A percentile compares a stretch with the other conserved stretches of the same genome.
These are phyloP conservation scores for Sinotaia quadrata DNA, from an alignment of 2,888 invertebrate genomes.

Conservation along the genomic window DNA sequence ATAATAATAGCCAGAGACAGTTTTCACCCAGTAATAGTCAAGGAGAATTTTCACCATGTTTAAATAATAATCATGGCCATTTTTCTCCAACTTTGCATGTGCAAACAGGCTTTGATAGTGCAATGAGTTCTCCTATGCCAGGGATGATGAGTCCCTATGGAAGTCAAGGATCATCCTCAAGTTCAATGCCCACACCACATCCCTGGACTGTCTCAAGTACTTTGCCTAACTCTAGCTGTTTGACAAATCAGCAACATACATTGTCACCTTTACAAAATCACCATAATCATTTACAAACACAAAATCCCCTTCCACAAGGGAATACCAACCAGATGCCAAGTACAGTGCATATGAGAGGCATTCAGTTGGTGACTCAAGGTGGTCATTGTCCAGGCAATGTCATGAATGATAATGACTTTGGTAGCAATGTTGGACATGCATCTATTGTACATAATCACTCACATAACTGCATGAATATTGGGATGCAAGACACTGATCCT, in stretches of 20 bases:
- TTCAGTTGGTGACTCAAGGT: slow-evolving; percentile 9
- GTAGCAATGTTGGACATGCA: neutral
- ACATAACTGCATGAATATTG: too few relatives aligned
- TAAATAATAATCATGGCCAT: slow-evolving; percentile 17
- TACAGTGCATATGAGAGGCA: slow-evolving; percentile 12
- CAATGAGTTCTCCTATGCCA: slow-evolving; percentile 19
- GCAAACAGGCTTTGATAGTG: slow-evolving; percentile 36
- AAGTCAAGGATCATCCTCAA: slow-evolving; percentile 2
- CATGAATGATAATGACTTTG: neutral
- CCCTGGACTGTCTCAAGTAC: slow-evolving; percentile 1
- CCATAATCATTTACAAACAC: slow-evolving; percentile 10
- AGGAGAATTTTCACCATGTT: too few relatives aligned
- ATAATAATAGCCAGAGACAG: too few relatives aligned
- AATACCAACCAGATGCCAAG: slow-evolving; percentile 25
- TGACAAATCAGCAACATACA: slow-evolving; percentile 11
- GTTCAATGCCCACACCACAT: neutral
- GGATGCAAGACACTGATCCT: too few relatives aligned
- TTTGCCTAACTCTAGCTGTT: neutral
- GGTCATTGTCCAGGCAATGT: slow-evolving; percentile 20
- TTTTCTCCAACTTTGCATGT: slow-evolving; percentile 35
- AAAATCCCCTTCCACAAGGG: too few relatives aligned
- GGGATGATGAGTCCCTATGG: slow-evolving; percentile 16
- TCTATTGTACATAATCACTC: too few relatives aligned
- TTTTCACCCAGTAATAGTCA: too few relatives aligned
- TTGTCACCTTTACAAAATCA: slow-evolving; percentile 26